Base-by-base conservation (phyloP, 2,113 vertebrate species). In the Perca fluviatilis region DNA sequence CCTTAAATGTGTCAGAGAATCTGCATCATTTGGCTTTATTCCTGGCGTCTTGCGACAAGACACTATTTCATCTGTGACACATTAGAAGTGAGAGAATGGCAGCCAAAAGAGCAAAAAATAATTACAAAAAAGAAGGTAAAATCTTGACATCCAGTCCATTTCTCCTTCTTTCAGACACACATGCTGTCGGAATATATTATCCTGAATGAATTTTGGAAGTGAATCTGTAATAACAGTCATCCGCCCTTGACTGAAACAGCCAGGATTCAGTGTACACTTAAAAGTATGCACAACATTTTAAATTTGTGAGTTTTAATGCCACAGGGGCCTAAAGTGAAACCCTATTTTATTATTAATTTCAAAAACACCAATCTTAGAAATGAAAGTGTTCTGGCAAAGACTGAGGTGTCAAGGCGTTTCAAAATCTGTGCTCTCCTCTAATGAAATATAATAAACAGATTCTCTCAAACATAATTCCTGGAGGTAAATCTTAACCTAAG, bases 1-100 rank as follows among this genome's bases (percentile, higher is more conserved):
- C 58, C 19, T 54, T 64, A 77, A 83, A 64, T 80, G 54, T 46
- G 14, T 30, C 51, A 56, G 43, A 73, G 71, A 56, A 69, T 68
- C 68, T 56, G 75, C 47, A 71, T 78, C 51, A 61, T 25, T 49
- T 71, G 65, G 19, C 40, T 72, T 57, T 21, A 46, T 21, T 56
- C 64, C 43, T 74, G 19, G 13, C 30, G 16, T 69, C 53, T 51
- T 9, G 2, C 5, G 9, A 56, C 33, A 23, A 36, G 36, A 56
- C 47, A 25, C 27, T 19, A 43, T 47, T 30, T 79, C 8, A 62
- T 75, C 30, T 36, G 43, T 19, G 23, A 75, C 47, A 83, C 18
- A 57, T 66, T 13, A 49, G 27, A 54, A 60, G 36, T 3, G 4
- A 46, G 30, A 68, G 74, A 79, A 62, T 19, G 23, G 49, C 33